Evolutionary conservation across 2,888 invertebrate species (phyloP).

Genomic region (Nephrotoma flavescens): DNA sequence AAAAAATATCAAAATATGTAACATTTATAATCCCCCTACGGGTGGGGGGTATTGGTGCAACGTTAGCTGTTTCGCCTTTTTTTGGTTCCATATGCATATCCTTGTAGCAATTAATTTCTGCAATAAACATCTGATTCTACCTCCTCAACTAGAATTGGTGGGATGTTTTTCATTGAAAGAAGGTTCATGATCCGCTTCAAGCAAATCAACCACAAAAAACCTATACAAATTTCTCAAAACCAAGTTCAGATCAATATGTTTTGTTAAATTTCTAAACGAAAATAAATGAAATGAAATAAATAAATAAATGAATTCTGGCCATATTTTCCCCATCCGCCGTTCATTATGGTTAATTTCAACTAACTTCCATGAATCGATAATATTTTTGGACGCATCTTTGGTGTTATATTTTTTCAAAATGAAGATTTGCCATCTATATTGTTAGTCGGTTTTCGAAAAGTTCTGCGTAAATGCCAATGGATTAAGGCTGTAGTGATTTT

Average conservation of each 20-base stretch:
- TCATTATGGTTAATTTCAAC: no score
- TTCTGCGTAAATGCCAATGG: slow-evolving; percentile 8
- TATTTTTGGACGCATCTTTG: slow-evolving; percentile 15
- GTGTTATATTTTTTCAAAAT: slow-evolving; percentile 16
- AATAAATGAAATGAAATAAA: no score
- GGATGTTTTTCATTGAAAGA: slow-evolving; percentile 6
- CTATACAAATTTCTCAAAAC: slow-evolving; percentile 14
- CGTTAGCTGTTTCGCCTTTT: slow-evolving; percentile 14
- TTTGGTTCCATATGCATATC: slow-evolving; percentile 6
- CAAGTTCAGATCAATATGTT: slow-evolving; percentile 9
- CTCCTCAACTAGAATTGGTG: slow-evolving; percentile 13
- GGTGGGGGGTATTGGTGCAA: slow-evolving; percentile 13
- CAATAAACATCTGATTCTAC: slow-evolving; percentile 13
- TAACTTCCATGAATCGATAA: slow-evolving; percentile 17
- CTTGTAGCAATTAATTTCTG: no score
- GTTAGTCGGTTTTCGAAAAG: slow-evolving; percentile 8
- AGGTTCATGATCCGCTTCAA: slow-evolving; percentile 16
- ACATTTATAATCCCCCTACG: no score
- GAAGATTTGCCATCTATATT: slow-evolving; percentile 8
- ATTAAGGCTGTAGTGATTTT: slow-evolving; percentile 15
- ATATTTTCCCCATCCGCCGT: no score
- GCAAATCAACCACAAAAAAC: slow-evolving; percentile 16
- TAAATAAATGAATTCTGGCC: no score
- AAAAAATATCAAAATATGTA: no score
- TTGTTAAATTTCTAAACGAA: slow-evolving; percentile 14